Conservation (phyloP, 1,140 invertebrate genomes). For the Heliconius nattereri region DNA sequence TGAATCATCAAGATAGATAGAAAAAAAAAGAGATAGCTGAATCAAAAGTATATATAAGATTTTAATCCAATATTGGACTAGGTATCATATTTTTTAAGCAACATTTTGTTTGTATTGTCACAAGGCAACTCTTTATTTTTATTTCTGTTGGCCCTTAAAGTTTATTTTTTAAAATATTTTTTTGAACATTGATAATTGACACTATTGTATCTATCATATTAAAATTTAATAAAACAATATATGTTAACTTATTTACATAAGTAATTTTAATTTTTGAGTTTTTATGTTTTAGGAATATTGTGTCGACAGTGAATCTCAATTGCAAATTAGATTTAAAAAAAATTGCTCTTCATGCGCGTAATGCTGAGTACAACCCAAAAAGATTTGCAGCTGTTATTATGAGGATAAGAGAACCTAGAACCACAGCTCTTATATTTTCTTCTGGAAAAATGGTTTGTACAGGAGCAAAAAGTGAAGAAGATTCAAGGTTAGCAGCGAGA, state of each 20-base stretch:
- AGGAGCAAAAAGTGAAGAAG: conserved; percentile 99
- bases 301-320: conserved; percentile 98
- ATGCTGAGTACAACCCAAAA: conserved; percentile 99
- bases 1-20: too few species aligned
- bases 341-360: conserved; percentile 98
- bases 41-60: too few species aligned
- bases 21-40: too few species aligned
- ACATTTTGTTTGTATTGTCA: too few species aligned
- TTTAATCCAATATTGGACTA: too few species aligned
- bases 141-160: too few species aligned
- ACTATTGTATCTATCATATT: too few species aligned
- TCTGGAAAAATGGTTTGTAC: conserved; percentile 99
- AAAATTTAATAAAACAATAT: too few species aligned
- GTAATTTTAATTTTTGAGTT: conserved; percentile 16
- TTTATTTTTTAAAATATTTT: too few species aligned
- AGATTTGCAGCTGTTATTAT: conserved; percentile 99
- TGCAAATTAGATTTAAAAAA: conserved; percentile 98
- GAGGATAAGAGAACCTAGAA: conserved; percentile 98
- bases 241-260: background rate
- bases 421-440: conserved; percentile 99
- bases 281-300: conserved; percentile 91
- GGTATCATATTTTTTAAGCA: too few species aligned
- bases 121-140: too few species aligned
- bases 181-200: too few species aligned
- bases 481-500: conserved; percentile 96